Percentiles rank a stretch among this genome's conserved stretches.
Conservation (phyloP, 2,113 vertebrate species). For the Ophthalmolycus amberensis region DNA sequence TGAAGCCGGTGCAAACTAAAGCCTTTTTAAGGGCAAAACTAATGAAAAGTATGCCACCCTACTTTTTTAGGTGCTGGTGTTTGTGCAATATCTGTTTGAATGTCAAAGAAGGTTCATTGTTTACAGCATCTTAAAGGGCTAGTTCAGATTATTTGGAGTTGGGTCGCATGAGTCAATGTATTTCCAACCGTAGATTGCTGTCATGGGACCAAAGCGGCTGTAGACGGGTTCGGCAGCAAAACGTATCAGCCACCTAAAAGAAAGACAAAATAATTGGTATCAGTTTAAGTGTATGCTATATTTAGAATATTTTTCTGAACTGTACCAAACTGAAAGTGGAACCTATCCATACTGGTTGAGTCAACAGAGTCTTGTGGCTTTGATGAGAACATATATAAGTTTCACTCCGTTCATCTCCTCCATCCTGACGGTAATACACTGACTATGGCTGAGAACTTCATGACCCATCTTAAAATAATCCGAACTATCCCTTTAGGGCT, state of each 20-base stretch:
- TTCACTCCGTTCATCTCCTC: neutral
- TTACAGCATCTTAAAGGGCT: neutral
- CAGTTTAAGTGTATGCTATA: neutral
- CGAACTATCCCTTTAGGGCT: neutral
- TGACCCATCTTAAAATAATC: neutral
- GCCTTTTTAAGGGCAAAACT: neutral
- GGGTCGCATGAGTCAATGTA: neutral
- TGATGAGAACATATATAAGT: neutral
- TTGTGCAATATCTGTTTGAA: neutral
- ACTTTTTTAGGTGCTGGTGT: neutral
- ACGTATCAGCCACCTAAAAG: neutral
- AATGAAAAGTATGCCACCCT: neutral
- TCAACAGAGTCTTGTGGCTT: neutral
- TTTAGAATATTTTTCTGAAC: too few species aligned
- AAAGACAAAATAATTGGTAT: neutral
- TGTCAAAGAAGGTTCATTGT: neutral
- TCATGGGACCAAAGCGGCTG: neutral
- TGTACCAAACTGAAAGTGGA: too few species aligned
- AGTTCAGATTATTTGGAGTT: neutral
- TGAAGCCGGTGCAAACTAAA: slow-evolving; percentile 32
- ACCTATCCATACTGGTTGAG: neutral
- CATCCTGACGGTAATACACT: neutral
- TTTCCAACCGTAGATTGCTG: neutral
- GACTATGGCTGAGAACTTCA: neutral
- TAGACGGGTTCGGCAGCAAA: neutral